phyloP scores from a whole-genome alignment of 2,888 invertebrate genomes.

The Tetrapedia diversipes region DNA sequence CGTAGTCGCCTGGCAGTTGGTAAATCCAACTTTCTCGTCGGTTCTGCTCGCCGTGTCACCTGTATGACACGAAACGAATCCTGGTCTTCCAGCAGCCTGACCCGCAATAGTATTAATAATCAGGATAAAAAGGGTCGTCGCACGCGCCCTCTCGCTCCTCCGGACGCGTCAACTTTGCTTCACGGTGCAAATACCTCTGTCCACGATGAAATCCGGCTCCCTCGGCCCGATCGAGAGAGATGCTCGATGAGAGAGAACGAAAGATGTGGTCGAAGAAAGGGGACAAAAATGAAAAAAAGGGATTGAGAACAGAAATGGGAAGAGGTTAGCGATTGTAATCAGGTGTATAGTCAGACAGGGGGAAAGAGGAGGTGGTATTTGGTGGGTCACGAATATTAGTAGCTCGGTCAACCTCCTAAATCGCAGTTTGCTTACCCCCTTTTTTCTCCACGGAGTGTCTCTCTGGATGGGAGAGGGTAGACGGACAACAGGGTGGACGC shows the following conservation, averaged over 20 bases:
- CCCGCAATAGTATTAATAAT: conserved; percentile 58
- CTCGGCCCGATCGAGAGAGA: neutral
- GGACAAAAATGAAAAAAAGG: neutral
- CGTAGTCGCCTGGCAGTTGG: conserved; percentile 25
- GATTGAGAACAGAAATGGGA: no score
- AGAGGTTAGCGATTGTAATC: neutral
- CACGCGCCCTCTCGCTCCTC: conserved; percentile 74
- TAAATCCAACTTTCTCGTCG: conserved; percentile 42
- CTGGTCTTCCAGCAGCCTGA: conserved; percentile 45
- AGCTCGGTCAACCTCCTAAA: neutral
- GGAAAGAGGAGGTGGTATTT: neutral
- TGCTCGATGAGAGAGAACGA: no score
- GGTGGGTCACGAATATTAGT: neutral
- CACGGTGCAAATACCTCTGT: neutral
- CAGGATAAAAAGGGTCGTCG: conserved; percentile 65
- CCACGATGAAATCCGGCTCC: conserved; percentile 16
- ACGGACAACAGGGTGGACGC: neutral
- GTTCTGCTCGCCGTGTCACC: conserved; percentile 21
- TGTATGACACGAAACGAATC: neutral
- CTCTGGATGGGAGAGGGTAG: neutral
- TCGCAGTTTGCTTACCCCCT: neutral
- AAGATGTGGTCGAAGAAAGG: neutral
- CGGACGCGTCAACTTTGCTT: conserved; percentile 15
- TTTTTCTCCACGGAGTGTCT: neutral
- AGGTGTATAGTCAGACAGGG: neutral